Evolutionary conservation across 2,113 vertebrate species (phyloP).

Genomic region (Cryptotis parvus): DNA sequence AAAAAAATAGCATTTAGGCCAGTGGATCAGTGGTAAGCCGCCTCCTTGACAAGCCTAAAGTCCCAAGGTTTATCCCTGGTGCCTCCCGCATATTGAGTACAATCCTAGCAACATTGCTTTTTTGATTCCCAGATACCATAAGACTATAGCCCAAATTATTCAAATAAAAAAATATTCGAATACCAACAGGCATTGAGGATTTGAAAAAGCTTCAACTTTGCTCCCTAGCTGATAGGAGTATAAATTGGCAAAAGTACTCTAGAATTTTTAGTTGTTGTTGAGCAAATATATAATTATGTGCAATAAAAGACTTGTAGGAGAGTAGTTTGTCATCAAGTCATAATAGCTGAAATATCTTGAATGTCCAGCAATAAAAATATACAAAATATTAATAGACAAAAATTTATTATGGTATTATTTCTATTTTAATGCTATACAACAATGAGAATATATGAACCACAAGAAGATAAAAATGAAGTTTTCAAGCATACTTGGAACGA

Average conservation of each 20-base stretch:
- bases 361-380: neutral
- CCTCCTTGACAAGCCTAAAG: too few species aligned
- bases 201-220: neutral
- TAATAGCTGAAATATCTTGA: neutral
- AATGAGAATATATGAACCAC: neutral
- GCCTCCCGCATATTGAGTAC: neutral
- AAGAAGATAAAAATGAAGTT: neutral
- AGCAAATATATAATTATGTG: neutral
- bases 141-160: neutral
- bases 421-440: neutral
- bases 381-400: conserved; percentile 17
- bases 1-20: too few species aligned
- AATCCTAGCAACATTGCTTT: neutral
- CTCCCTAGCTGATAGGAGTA: neutral
- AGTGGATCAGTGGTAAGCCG: too few species aligned
- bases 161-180: neutral
- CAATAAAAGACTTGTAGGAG: neutral
- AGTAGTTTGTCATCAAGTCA: neutral
- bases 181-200: neutral
- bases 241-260: neutral
- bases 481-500: neutral
- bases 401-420: neutral
- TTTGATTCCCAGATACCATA: neutral
- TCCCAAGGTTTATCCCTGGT: neutral
- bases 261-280: neutral